Evolutionary conservation across 2,888 invertebrate species (phyloP), one percentile per base, ranked within the genome.

Genomic region (Aphrophora alni): DNA sequence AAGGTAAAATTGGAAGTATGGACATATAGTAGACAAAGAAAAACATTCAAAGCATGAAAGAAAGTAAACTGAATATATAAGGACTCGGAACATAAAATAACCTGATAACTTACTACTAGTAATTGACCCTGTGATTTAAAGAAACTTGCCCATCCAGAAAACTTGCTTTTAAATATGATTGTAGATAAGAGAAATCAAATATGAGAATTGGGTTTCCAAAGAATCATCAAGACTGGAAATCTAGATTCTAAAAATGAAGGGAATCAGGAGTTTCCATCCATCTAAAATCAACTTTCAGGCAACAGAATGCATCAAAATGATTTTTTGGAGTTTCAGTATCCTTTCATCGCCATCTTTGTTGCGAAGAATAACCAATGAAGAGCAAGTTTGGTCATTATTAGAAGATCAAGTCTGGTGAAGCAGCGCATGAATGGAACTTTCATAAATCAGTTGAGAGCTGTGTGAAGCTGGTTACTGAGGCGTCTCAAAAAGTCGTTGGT

Each of bases 1-100:
- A 75, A 33, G 73, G 74, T 38, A 69, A 77, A 59, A 71, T 80
- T 25, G 59, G 26, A 21, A 51, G 38, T 69, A 21, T 77, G 33
- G 77, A 77, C n/a, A 21, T 69, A 69, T 28, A 59, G 59, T 5
- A 69, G 33, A 76, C 44, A 12, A 76, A 28, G 14, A 77, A 77
- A 77, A 33, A 27, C 24, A 33, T 17, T 28, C 44, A 77, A 24
- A 77, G 21, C 24, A n/a, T 14, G 25, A 77, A 77, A 77, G 70
- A 12, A 28, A 77, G 3, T 33, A 5, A 8, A 33, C 33, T 33
- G 33, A 33, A 33, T 8, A 33, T 33, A 33, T 5, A 77, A 38
- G 33, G 5, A 33, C 44, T 27, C 38, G 17, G 59, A 17, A 12
- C n/a, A 72, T 72, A 78, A 51, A 5, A 3, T 33, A 5, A 8